Conservation (phyloP, 2,113 vertebrate species). For the Microcebus tavaratra region DNA sequence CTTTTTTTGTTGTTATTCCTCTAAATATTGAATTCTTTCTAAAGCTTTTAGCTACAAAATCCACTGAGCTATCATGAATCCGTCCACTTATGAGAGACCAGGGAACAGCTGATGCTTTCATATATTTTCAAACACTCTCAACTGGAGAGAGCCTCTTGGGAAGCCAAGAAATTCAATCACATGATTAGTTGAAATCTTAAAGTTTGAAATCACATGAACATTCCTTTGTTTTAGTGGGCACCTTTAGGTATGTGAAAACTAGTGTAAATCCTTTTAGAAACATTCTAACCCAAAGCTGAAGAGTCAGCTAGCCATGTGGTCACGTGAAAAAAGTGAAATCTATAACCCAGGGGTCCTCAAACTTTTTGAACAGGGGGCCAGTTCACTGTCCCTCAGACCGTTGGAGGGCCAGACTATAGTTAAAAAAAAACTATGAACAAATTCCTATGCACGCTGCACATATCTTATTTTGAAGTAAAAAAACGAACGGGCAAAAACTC, state of each 20-base stretch:
- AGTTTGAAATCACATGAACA: not conserved
- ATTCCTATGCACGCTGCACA: too few relatives aligned
- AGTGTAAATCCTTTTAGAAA: not conserved
- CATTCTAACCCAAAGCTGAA: not conserved
- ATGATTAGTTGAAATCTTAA: not conserved
- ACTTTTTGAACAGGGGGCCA: too few relatives aligned
- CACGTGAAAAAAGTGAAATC: not conserved
- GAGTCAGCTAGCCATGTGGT: not conserved
- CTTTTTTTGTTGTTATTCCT: not conserved
- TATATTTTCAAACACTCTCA: not conserved
- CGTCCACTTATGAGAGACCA: not conserved
- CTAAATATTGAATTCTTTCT: not conserved
- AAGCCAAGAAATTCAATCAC: not conserved
- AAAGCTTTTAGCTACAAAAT: not conserved
- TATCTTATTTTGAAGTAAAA: too few relatives aligned
- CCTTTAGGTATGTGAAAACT: not conserved
- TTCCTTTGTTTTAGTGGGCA: not conserved
- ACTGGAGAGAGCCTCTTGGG: not conserved
- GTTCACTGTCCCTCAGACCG: too few relatives aligned
- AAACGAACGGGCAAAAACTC: too few relatives aligned
- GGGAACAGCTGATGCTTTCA: not conserved
- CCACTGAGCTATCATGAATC: not conserved
- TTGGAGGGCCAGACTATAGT: too few relatives aligned
- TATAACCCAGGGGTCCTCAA: too few relatives aligned
- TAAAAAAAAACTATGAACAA: too few relatives aligned